Percentiles rank a stretch among this genome's conserved stretches.
Conservation (phyloP, 30 jellyfish, hydroid and myxozoan species). For the Cassiopea xamachana region DNA sequence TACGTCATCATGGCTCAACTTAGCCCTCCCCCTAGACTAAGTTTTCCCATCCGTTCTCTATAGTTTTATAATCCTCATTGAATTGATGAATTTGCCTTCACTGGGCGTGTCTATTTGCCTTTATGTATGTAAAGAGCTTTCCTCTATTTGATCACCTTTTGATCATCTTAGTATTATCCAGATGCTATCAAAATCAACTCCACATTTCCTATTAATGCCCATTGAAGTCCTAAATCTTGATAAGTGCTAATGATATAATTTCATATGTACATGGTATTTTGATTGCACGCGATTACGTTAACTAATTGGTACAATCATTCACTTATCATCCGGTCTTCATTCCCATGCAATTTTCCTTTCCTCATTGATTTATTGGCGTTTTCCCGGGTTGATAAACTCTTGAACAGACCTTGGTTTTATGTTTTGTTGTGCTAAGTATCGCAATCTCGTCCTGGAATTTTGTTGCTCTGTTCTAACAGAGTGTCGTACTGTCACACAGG, state of each 20-base stretch:
- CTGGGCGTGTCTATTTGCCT: not conserved
- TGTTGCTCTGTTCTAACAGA: not conserved
- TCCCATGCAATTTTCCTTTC: not conserved
- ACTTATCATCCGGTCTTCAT: not conserved
- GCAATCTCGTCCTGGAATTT: too few relatives aligned
- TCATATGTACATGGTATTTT: not conserved
- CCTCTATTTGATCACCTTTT: not conserved
- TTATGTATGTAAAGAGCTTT: not conserved
- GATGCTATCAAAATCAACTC: not conserved
- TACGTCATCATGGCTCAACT: slow-evolving; percentile 26
- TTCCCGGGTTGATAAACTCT: not conserved
- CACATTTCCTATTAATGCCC: not conserved
- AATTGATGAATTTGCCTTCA: not conserved
- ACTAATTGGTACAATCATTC: not conserved
- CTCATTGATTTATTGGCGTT: not conserved
- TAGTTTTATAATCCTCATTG: not conserved
- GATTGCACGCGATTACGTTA: not conserved
- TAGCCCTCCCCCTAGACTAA: slow-evolving; percentile 79
- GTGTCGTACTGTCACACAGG: not conserved
- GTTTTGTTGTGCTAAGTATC: not conserved
- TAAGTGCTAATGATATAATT: not conserved
- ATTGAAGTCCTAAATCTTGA: not conserved
- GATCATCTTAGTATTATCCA: not conserved
- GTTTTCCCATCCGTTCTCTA: not conserved
- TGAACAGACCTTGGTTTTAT: not conserved